phyloP scores from a whole-genome alignment of 2,113 vertebrate genomes.

The Merops nubicus region DNA sequence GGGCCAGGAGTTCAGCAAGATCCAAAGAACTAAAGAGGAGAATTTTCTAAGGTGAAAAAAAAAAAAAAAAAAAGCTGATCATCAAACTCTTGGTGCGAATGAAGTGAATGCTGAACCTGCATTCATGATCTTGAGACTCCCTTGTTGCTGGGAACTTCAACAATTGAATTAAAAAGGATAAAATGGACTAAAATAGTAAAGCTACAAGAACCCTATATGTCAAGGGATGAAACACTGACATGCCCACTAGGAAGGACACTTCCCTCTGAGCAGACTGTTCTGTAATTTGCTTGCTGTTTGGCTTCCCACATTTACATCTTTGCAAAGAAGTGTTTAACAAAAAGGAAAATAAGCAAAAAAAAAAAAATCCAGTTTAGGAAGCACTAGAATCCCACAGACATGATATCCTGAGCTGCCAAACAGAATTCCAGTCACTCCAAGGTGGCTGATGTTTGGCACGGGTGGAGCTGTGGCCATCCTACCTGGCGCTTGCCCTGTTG shows the following conservation, averaged over 20 bases:
- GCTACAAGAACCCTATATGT: neutral
- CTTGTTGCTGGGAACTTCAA: neutral
- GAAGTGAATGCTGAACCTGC: neutral
- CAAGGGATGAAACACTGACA: neutral
- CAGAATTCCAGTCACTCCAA: rapidly evolving
- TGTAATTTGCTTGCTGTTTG: neutral
- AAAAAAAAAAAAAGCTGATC: neutral
- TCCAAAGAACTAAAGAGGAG: neutral
- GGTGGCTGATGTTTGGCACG: rapidly evolving
- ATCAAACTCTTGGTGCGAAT: neutral
- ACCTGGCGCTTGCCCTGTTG: rapidly evolving
- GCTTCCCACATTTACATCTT: neutral
- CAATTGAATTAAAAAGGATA: neutral
- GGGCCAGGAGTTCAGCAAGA: neutral
- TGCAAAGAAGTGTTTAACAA: neutral
- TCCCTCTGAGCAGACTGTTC: neutral
- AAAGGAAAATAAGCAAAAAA: neutral
- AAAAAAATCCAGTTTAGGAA: neutral
- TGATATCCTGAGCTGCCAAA: neutral
- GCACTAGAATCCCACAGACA: neutral
- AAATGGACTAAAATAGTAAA: neutral
- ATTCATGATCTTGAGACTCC: neutral
- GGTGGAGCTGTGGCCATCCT: neutral
- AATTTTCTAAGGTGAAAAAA: neutral
- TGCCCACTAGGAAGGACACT: neutral